Base-by-base conservation (phyloP, 2,888 invertebrate species). In the Trichopria drosophilae region DNA sequence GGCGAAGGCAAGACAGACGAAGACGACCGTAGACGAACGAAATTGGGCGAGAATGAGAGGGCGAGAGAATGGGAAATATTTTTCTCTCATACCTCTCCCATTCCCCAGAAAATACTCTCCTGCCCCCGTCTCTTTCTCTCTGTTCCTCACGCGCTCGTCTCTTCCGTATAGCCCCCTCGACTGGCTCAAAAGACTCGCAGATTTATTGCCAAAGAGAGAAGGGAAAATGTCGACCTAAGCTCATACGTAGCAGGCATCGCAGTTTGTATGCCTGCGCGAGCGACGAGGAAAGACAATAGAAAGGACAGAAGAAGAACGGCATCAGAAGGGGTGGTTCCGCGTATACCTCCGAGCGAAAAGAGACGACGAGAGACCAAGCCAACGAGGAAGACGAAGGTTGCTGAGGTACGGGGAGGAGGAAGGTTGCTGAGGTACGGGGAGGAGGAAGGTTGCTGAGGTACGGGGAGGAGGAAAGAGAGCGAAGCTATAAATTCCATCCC, bases 181-280 rank as follows among this genome's bases (percentile, higher is more conserved):
- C 66, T 55, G 65, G 63, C 69, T 73, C 72, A 75, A 73, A 75
- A 74, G 73, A 73, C 72, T 69, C 67, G 68, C 69, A 73, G 75
- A 76, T 76, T 76, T 76, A 76, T 76, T 67, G 68, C 71, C 68
- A 64, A 69, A 69, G 69, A 67, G 71, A 71, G 68, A 67, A 69
- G 66, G 71, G 71, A 75, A 76, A 76, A 72, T 73, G 76, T 75
- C 76, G 76, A 76, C 73, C 75, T 75, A 76, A 76, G 75, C 76
- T 76, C 74, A 72, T 73, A 75, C 70, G 73, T 69, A 71, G 46
- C 68, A 64, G 57, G 68, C 68, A 64, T 71, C 70, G 68, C 72
- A 75, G 70, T 74, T 73, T 73, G 72, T 71, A 68, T 70, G 68
- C 64, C 59, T 60, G 63, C 44, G 49, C 28, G 52, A 58, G 55